Evolutionary conservation across 2,797 vertebrate genomes (phyloP).

Genomic region (Kryptopterus vitreolus): DNA sequence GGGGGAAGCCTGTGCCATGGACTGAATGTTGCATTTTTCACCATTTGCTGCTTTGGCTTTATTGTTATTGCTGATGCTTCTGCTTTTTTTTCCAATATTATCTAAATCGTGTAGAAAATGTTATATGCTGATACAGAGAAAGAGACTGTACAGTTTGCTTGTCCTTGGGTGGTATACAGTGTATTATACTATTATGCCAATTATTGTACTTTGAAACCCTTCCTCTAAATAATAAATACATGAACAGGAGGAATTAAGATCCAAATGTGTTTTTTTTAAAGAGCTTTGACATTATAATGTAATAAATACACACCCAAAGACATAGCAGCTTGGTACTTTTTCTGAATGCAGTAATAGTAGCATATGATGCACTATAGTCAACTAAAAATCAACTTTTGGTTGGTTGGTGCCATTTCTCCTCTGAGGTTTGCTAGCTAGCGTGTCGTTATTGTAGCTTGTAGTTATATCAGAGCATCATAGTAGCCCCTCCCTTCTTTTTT

Average conservation of each 20-base stretch:
- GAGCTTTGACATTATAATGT: background rate
- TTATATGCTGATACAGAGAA: slow-evolving; percentile 2
- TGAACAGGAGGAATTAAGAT: background rate
- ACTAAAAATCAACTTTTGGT: background rate
- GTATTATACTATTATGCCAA: too few relatives aligned
- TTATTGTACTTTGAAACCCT: background rate
- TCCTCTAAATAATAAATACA: background rate
- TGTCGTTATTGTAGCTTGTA: slow-evolving; percentile 1
- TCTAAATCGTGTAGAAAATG: background rate
- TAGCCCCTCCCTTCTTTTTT: background rate
- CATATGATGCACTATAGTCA: background rate
- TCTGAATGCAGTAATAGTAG: background rate
- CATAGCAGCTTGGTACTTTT: background rate
- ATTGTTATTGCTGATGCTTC: slow-evolving; percentile 32
- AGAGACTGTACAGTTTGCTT: background rate
- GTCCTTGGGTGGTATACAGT: background rate
- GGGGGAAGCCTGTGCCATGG: background rate
- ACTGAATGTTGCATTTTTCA: slow-evolving; percentile 26
- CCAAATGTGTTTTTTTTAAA: background rate
- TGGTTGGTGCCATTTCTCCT: slow-evolving; percentile 51
- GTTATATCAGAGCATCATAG: slow-evolving; percentile 2
- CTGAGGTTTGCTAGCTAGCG: slow-evolving; percentile 38
- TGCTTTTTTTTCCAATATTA: background rate
- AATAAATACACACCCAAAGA: background rate
- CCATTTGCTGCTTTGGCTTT: slow-evolving; percentile 7